Conservation (phyloP, 1,140 invertebrate genomes). For the Drosophila pseudoananassae region DNA sequence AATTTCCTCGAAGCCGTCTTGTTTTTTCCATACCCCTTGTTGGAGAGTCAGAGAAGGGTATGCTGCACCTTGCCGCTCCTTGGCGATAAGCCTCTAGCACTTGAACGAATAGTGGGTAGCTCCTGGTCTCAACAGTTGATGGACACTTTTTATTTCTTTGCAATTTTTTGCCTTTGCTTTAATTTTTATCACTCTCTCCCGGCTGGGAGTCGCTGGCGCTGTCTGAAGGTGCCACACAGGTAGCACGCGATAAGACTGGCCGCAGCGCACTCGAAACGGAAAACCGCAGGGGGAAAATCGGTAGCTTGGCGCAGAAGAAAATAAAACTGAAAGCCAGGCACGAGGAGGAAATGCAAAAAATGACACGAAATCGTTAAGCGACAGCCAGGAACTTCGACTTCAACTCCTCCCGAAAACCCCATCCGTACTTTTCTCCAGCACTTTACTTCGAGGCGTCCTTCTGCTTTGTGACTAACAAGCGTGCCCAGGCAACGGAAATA, state of each 20-base stretch:
- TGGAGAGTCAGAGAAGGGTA: neutral
- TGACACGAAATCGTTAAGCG: constrained; percentile 80
- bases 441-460: constrained; percentile 6
- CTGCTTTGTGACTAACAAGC: constrained; percentile 60
- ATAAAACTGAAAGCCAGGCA: constrained; percentile 66
- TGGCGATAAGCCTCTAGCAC: neutral
- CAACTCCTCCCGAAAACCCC: constrained; percentile 14
- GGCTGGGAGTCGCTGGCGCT: constrained; percentile 10
- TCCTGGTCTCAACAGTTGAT: neutral
- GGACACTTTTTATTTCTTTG: constrained; percentile 5
- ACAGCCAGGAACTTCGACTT: constrained; percentile 30
- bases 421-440: neutral
- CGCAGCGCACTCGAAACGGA: constrained; percentile 53
- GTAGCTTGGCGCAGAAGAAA: constrained; percentile 15
- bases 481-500: constrained; percentile 77
- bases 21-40: constrained; percentile 23
- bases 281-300: constrained; percentile 48
- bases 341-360: constrained; percentile 78
- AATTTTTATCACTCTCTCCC: constrained; percentile 53
- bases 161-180: constrained; percentile 33
- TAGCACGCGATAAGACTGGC: constrained; percentile 71
- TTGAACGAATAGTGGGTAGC: neutral
- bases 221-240: constrained; percentile 66
- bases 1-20: constrained; percentile 33
- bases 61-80: neutral